phyloP scores from a whole-genome alignment of 1,140 invertebrate species.

The Bilobella aurantiaca region DNA sequence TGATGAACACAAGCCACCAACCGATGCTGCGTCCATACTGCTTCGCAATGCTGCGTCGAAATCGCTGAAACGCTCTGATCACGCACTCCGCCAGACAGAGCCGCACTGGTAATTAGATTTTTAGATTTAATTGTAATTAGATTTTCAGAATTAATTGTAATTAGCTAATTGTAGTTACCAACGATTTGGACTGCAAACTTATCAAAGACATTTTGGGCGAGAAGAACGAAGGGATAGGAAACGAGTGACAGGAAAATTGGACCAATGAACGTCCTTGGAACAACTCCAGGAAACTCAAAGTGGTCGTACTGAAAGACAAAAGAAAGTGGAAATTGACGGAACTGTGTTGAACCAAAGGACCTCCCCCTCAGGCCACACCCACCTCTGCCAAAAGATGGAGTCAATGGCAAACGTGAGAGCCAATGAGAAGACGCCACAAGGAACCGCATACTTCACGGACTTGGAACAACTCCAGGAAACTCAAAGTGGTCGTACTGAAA shows the following conservation, averaged over 20 bases:
- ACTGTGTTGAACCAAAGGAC: conserved; percentile 93
- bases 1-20: conserved; percentile 73
- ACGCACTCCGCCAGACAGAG: conserved; percentile 63
- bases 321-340: conserved; percentile 23
- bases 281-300: conserved; percentile 93
- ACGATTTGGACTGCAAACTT: conserved; percentile 86
- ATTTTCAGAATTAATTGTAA: no score
- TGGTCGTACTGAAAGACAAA: conserved; percentile 84
- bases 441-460: conserved; percentile 51
- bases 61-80: conserved; percentile 58
- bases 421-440: conserved; percentile 58
- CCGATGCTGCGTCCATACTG: conserved; percentile 66
- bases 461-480: conserved; percentile 95
- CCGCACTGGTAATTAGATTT: conserved; percentile 72
- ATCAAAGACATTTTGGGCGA: conserved; percentile 58
- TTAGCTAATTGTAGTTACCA: no score
- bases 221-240: conserved; percentile 60
- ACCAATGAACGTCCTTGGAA: conserved; percentile 91
- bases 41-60: conserved; percentile 57
- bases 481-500: conserved; percentile 94
- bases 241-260: conserved; percentile 71
- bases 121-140: no score
- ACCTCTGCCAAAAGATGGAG: conserved; percentile 82
- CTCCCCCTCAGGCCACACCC: conserved; percentile 94
- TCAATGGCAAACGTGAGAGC: conserved; percentile 69